Evolutionary conservation across 1,140 invertebrate genomes (phyloP), one percentile per base, ranked within the genome.

Genomic region (Dolichoris vasculosae): DNA sequence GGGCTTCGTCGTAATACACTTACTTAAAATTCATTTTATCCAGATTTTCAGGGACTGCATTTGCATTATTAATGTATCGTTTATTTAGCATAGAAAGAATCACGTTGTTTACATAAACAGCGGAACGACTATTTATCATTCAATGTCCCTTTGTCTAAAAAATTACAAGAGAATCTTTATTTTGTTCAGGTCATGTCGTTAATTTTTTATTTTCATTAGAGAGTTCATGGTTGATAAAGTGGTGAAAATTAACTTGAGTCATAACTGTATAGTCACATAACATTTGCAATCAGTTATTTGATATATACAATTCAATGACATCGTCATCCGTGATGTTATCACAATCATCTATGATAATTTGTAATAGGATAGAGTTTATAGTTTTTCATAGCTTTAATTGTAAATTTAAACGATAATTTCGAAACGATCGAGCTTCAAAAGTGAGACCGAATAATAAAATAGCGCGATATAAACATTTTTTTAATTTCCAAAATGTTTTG

Each of bases 51-150:
- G 84, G 40, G 79, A 40, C 84, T 43, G 38, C 71, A 85, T 85
- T 82, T 67, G 67, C 84, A 85, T 85, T 77, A 75, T 82, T 85
- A 85, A 82, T 82, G 82, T 51, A 30, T 43, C 30, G 76, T 69
- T 71, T 80, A 59, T 67, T 86, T 86, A 83, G 81, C 85, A 86
- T 83, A 71, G 63, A 79, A 86, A 83, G 80, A 86, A 79, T 83
- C 51, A 67, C 79, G 59, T 35, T 38, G 67, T 80, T 80, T 85
- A 46, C 83, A 80, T 84, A 55, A 75, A 82, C 43, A 73, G 80
- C 67, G 80, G 13, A 32, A 51, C 63, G 23, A 4, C 46, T n/a
- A 67, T 64, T 76, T 82, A 82, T 82, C 59, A 63, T 75, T 80
- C 64, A 78, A 80, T 75, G 64, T 73, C 11, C 40, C 69, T 55